phyloP scores from a whole-genome alignment of 1,140 invertebrate species.

The Drosophila pachea region DNA sequence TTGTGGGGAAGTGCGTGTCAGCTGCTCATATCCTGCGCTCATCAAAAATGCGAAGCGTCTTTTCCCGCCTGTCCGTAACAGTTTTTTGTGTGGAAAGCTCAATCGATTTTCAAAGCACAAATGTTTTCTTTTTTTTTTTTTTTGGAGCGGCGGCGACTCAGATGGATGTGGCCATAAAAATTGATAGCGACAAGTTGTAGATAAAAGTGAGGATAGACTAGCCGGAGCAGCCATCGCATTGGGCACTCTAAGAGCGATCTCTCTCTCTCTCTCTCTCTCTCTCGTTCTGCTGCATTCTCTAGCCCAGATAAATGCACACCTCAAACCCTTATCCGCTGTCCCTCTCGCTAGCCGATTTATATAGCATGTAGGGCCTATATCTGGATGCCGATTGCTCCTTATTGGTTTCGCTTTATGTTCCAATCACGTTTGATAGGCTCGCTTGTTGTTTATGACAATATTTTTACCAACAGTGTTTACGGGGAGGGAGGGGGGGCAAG shows the following conservation, averaged over 20 bases:
- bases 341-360: no score
- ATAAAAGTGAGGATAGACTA: background rate
- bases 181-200: background rate
- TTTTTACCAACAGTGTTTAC: slow-evolving; percentile 18
- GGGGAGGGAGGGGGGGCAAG: no score
- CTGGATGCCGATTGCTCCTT: no score
- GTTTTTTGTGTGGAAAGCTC: background rate
- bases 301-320: no score
- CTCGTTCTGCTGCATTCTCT: no score
- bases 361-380: no score
- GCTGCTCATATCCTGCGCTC: slow-evolving; percentile 16
- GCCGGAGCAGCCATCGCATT: no score
- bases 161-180: background rate
- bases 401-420: no score
- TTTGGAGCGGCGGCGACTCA: background rate
- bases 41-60: background rate
- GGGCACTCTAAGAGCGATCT: no score
- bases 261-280: no score
- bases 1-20: background rate
- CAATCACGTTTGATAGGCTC: background rate
- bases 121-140: background rate
- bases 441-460: slow-evolving; percentile 9
- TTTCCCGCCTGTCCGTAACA: background rate
- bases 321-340: no score
- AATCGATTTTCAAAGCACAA: slow-evolving; percentile 1